Base-by-base conservation (phyloP, 2,113 vertebrate genomes). In the Burhinus bistriatus region DNA sequence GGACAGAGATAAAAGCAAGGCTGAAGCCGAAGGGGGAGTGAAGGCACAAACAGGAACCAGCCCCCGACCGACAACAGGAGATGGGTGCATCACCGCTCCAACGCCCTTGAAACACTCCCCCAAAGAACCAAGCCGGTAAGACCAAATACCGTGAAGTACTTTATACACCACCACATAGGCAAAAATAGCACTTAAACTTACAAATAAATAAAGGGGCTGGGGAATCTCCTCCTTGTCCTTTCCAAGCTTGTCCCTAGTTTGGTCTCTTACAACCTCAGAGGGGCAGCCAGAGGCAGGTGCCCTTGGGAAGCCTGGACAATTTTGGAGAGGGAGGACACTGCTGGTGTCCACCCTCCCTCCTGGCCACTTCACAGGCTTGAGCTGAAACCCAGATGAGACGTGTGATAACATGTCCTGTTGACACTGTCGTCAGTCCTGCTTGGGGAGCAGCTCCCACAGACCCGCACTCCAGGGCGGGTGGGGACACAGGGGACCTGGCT, bases 171-270 rank as follows among this genome's bases (percentile, higher is more conserved):
- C 49, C 89, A 95, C 87, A 72, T 1, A 83, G 93, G 92, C 79
- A 94, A 95, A 94, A 95, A 92, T 65, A 96, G 89, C 93, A 95
- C 69, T 95, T 96, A 89, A 95, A 93, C 91, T 79, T 97, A 95
- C 94, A 96, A 96, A 97, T 97, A 97, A 97, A 96, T 91, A 94
- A 52, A 87, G 81, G 90, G 92, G 59, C 69, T 15, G 36, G 86
- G 96, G 87, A 93, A 72, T 81, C 32, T 87, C 71, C 52, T 92
- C 85, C 86, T 92, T 78, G 75, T 76, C 83, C 77, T 91, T 91
- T 91, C 93, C 54, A 52, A 38, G 76, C 36, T 29, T 82, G 72
- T 84, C 83, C 86, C 66, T 44, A 29, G 51, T 82, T 69, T 89
- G 90, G 73, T 84, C 61, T 87, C 89, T 38, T 11, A 42, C 44